These are phyloP conservation scores for Himalopsyche tibetana DNA, from an alignment of 2,888 invertebrate species.

Conservation along the genomic window DNA sequence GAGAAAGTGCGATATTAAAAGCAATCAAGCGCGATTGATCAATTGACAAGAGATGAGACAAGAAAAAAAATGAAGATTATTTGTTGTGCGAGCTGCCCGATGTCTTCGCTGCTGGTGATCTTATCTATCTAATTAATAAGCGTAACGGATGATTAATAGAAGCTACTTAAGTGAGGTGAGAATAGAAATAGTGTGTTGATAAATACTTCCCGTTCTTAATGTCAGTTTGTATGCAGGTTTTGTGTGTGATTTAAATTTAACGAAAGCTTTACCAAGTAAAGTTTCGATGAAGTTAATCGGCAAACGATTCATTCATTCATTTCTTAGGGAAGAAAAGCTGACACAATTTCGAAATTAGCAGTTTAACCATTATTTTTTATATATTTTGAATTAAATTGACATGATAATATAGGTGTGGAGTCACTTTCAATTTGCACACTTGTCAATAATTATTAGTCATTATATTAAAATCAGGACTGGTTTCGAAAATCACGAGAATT, in stretches of 20 bases:
- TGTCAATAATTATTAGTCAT: too few relatives aligned
- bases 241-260: neutral
- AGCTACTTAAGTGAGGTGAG: neutral
- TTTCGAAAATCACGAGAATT: too few relatives aligned
- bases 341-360: too few relatives aligned
- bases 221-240: too few relatives aligned
- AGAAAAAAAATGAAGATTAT: neutral
- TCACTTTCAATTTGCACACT: too few relatives aligned
- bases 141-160: neutral
- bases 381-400: too few relatives aligned
- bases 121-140: neutral
- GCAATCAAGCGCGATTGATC: conserved; percentile 3
- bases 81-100: neutral
- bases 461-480: too few relatives aligned
- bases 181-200: neutral
- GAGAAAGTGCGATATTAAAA: neutral
- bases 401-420: too few relatives aligned
- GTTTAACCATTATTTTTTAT: too few relatives aligned
- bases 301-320: too few relatives aligned
- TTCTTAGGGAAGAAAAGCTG: too few relatives aligned
- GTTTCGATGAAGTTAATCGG: too few relatives aligned
- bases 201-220: neutral
- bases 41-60: neutral
- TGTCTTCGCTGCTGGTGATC: neutral
- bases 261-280: neutral